phyloP scores from a whole-genome alignment of 2,113 vertebrate genomes.

The Bostrychus sinensis region DNA sequence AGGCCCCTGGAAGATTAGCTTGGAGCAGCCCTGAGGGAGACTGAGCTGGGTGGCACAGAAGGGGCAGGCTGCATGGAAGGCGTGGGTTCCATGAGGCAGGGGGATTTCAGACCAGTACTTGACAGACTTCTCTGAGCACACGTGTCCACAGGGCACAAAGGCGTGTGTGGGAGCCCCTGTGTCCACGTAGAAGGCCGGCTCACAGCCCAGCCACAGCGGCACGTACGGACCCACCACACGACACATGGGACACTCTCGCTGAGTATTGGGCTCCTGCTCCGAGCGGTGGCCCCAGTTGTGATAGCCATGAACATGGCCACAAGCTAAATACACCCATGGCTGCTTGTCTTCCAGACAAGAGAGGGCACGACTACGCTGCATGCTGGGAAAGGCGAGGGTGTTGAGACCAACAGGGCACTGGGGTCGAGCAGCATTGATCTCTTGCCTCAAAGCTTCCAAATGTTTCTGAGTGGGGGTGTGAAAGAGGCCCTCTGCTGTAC shows the following conservation, averaged over 20 bases:
- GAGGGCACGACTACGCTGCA: slow-evolving; percentile 91
- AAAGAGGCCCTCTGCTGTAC: slow-evolving; percentile 93
- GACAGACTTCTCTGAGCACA: slow-evolving; percentile 95
- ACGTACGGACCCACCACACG: slow-evolving; percentile 94
- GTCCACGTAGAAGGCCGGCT: slow-evolving; percentile 96
- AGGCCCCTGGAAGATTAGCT: slow-evolving; percentile 97
- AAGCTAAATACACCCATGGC: slow-evolving; percentile 96
- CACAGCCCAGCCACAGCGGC: slow-evolving; percentile 95
- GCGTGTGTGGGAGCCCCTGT: slow-evolving; percentile 93
- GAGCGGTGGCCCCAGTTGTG: slow-evolving; percentile 98
- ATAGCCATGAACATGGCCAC: slow-evolving; percentile 95
- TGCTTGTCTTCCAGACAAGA: slow-evolving; percentile 97
- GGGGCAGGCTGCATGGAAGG: slow-evolving; percentile 96
- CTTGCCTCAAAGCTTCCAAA: slow-evolving; percentile 95
- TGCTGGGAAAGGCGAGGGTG: slow-evolving; percentile 96
- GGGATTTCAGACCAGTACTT: slow-evolving; percentile 98
- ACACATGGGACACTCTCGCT: slow-evolving; percentile 98
- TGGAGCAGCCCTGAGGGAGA: slow-evolving; percentile 89
- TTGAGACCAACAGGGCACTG: slow-evolving; percentile 97
- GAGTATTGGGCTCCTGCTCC: slow-evolving; percentile 85
- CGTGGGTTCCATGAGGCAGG: slow-evolving; percentile 95
- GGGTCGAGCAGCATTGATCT: slow-evolving; percentile 93
- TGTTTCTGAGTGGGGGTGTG: slow-evolving; percentile 96
- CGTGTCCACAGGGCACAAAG: slow-evolving; percentile 95
- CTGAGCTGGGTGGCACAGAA: slow-evolving; percentile 93